phyloP scores from a whole-genome alignment of 2,888 invertebrate genomes.

The Drosophila peninsularis region DNA sequence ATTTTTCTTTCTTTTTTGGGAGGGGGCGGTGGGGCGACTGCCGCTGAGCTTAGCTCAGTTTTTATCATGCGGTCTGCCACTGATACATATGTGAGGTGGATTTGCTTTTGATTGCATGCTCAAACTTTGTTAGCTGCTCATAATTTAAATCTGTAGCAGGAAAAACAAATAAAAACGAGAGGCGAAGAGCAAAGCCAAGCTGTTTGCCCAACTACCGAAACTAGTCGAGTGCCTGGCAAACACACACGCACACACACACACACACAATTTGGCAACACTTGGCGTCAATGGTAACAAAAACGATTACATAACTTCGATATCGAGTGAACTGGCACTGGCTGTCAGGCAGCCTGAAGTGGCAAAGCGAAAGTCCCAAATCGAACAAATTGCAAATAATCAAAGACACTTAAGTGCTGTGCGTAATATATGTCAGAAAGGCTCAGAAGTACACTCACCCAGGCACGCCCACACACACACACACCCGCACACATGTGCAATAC shows the following conservation, averaged over 20 bases:
- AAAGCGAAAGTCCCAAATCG: slow-evolving; percentile 64
- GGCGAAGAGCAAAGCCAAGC: slow-evolving; percentile 15
- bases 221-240: slow-evolving; percentile 63
- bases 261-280: slow-evolving; percentile 59
- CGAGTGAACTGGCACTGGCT: slow-evolving; percentile 36
- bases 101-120: slow-evolving; percentile 48
- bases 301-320: slow-evolving; percentile 63
- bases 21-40: neutral
- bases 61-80: slow-evolving; percentile 41
- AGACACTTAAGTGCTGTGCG: slow-evolving; percentile 66
- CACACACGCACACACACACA: slow-evolving; percentile 21
- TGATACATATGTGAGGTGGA: slow-evolving; percentile 38
- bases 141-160: slow-evolving; percentile 43
- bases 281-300: slow-evolving; percentile 70
- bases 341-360: slow-evolving; percentile 51
- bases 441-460: slow-evolving; percentile 12
- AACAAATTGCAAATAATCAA: slow-evolving; percentile 77
- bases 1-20: slow-evolving; percentile 43
- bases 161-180: slow-evolving; percentile 9
- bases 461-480: slow-evolving; percentile 1
- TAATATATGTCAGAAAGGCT: slow-evolving; percentile 44
- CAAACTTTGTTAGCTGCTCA: slow-evolving; percentile 36
- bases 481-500: slow-evolving; percentile 15
- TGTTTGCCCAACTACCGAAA: slow-evolving; percentile 38
- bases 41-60: slow-evolving; percentile 41